Evolutionary conservation across 1,140 invertebrate species (phyloP), one percentile per base, ranked within the genome.

Genomic region (Agrilus planipennis): DNA sequence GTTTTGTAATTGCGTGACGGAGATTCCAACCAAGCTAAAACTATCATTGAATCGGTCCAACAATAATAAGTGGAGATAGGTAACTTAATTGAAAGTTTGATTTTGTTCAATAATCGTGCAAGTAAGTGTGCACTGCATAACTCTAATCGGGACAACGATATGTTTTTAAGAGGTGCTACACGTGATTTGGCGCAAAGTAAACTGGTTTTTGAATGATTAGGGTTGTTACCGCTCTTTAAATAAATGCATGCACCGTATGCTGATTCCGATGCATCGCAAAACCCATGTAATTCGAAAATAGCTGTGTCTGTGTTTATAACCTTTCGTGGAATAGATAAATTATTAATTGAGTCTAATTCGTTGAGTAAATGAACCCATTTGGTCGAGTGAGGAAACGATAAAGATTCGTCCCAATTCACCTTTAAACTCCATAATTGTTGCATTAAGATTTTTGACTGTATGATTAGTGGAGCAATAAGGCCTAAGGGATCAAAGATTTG

Each of bases 361-460:
- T 40, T 22, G 9, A 40, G 14, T 4, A 6, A 4, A n/a, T 37
- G 4, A 7, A n/a, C 3, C 16, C 29, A 20, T 11, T 35, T 10
- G 1, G 18, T 31, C 12, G 19, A 5, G 4, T 5, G 4, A 18
- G 7, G 19, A 32, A 31, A 9, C 5, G 25, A 17, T 11, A 40
- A 18, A 14, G 36, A 7, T 39, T 41, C 34, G 16, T 41, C 34
- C 39, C 39, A 41, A 7, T 12, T n/a, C 7, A 17, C 4, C n/a
- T 40, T 16, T 21, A 28, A 20, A 32, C 7, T 9, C 62, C 63
- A 65, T 2, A 69, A 23, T 19, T 52, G 41, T 50, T 69, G 65
- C 17, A 70, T 53, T 0, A 68, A 39, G 0, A 68, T 57, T 50
- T 69, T 68, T 4, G 54, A 50, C 4, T n/a, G 29, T 4, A 68